phyloP scores from a whole-genome alignment of 2,888 invertebrate genomes.

The Dicycla oo region DNA sequence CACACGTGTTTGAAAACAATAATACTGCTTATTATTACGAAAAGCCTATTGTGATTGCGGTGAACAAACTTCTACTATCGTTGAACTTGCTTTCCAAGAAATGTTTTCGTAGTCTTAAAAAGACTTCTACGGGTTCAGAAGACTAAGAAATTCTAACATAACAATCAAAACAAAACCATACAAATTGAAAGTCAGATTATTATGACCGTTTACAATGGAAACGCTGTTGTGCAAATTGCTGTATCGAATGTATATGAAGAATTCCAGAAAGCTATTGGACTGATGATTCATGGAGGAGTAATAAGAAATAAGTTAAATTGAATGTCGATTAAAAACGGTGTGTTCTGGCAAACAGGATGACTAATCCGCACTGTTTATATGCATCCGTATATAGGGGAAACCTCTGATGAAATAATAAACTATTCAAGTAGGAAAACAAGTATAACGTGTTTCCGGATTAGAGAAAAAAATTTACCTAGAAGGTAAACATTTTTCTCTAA shows the following conservation, averaged over 20 bases:
- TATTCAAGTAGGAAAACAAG: not conserved
- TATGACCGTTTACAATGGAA: slow-evolving; percentile 29
- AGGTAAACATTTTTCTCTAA: not conserved
- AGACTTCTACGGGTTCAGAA: slow-evolving; percentile 26
- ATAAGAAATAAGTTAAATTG: slow-evolving; percentile 31
- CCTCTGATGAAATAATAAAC: slow-evolving; percentile 9
- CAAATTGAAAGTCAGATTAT: slow-evolving; percentile 26
- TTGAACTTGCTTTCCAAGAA: slow-evolving; percentile 40
- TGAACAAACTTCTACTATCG: slow-evolving; percentile 40
- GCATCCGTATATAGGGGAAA: slow-evolving; percentile 21
- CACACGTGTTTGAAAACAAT: slow-evolving; percentile 55
- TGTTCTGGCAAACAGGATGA: slow-evolving; percentile 34
- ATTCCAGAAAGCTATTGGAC: slow-evolving; percentile 44
- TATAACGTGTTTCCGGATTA: too few species aligned
- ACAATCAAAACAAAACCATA: slow-evolving; percentile 41
- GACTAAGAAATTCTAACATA: slow-evolving; percentile 23
- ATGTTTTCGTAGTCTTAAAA: not conserved
- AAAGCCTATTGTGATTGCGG: slow-evolving; percentile 49
- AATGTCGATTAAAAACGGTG: slow-evolving; percentile 30
- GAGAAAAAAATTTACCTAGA: too few species aligned
- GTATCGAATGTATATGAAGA: slow-evolving; percentile 27
- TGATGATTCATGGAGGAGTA: slow-evolving; percentile 42
- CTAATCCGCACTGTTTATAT: slow-evolving; percentile 19
- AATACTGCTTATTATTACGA: slow-evolving; percentile 48
- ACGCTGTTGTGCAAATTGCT: slow-evolving; percentile 22